Percentiles rank a stretch among this genome's conserved stretches.
Conservation (phyloP, 2,113 vertebrate genomes). For the Toxostoma redivivum region DNA sequence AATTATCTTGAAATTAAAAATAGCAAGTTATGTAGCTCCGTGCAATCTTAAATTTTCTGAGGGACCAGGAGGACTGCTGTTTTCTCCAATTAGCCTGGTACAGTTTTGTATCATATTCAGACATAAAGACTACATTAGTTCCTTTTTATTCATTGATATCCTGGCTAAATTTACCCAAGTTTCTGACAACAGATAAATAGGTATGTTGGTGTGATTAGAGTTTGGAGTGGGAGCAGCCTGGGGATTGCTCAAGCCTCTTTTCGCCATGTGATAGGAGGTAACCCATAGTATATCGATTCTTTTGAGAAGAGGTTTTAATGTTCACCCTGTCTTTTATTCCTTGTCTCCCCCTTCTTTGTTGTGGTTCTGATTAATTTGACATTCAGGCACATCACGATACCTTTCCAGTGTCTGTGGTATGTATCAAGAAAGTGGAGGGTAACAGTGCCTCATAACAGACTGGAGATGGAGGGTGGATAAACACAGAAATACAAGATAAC, state of each 20-base stretch:
- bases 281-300: not conserved
- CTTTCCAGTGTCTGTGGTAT: not conserved
- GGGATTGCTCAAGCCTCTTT: not conserved
- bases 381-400: not conserved
- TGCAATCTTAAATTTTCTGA: not conserved
- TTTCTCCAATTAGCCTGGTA: not conserved
- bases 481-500: not conserved
- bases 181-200: not conserved
- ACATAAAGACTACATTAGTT: not conserved
- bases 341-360: not conserved
- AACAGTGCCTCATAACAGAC: not conserved
- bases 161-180: not conserved
- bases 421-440: not conserved
- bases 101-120: not conserved
- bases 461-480: not conserved
- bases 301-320: not conserved
- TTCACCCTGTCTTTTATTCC: not conserved
- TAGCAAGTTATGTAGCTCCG: not conserved
- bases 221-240: not conserved
- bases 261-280: not conserved
- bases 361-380: not conserved
- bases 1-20: constrained; percentile 50
- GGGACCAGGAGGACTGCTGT: not conserved
- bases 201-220: rapidly evolving
- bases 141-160: not conserved